Evolutionary conservation across 2,113 vertebrate genomes (phyloP).

Genomic region (Trematocara zebra): DNA sequence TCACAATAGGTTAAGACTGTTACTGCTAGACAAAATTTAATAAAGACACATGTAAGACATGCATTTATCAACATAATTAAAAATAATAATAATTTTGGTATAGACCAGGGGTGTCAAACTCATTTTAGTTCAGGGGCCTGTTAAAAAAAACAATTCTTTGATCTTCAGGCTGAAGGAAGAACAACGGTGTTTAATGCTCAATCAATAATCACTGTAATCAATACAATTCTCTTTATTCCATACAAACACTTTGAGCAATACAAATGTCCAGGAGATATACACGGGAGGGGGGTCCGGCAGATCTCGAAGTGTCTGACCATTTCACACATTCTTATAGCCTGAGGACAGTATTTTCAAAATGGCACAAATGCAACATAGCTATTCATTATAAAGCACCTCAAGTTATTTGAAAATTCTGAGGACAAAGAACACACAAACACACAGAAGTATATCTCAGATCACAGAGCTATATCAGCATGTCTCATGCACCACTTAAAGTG

Average conservation of each 20-base stretch:
- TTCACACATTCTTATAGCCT: not conserved
- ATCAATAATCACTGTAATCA: not conserved
- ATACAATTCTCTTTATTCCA: not conserved
- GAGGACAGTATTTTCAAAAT: not conserved
- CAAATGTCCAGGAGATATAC: not conserved
- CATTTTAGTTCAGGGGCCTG: not conserved
- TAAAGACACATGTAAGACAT: rapidly evolving
- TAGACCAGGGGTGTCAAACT: not conserved
- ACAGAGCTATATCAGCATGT: not conserved
- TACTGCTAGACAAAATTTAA: rapidly evolving
- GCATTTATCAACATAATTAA: not conserved
- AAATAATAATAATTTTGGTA: not conserved
- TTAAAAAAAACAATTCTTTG: not conserved
- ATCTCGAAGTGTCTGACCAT: not conserved
- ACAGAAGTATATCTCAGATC: not conserved
- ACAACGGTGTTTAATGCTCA: not conserved
- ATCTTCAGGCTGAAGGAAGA: not conserved
- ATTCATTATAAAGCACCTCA: too few relatives aligned
- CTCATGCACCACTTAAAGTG: not conserved
- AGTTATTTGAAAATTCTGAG: too few relatives aligned
- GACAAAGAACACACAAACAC: too few relatives aligned
- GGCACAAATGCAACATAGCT: too few relatives aligned
- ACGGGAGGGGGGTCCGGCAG: not conserved
- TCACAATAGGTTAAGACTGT: not conserved
- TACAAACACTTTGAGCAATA: not conserved